phyloP scores from a whole-genome alignment of 2,888 invertebrate genomes.

The Drosophila neotestacea region DNA sequence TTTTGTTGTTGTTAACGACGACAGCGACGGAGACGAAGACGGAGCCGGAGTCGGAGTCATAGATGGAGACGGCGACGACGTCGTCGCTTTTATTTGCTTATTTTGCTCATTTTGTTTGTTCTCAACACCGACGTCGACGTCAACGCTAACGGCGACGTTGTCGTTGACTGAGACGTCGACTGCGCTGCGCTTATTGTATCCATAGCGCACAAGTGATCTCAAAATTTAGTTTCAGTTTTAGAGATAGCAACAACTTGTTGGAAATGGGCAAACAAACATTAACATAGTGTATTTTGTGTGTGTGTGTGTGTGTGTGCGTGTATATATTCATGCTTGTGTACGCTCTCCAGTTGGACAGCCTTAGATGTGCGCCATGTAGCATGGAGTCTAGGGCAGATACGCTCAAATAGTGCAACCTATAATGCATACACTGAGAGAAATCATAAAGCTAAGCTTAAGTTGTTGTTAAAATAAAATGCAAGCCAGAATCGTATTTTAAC shows the following conservation, averaged over 20 bases:
- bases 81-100: slow-evolving; percentile 71
- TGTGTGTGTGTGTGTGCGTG: not conserved
- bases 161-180: slow-evolving; percentile 15
- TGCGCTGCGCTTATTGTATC: slow-evolving; percentile 40
- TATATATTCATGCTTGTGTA: not conserved
- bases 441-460: too few species aligned
- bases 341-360: slow-evolving; percentile 26
- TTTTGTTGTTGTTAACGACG: slow-evolving; percentile 50
- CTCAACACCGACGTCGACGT: slow-evolving; percentile 52
- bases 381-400: slow-evolving; percentile 26
- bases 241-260: slow-evolving; percentile 71
- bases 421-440: slow-evolving; percentile 18
- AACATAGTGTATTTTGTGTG: slow-evolving; percentile 23
- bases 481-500: too few species aligned
- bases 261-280: slow-evolving; percentile 65
- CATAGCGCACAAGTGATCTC: slow-evolving; percentile 45
- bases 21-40: not conserved
- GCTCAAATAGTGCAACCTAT: slow-evolving; percentile 13
- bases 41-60: too few species aligned
- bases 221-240: slow-evolving; percentile 58
- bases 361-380: slow-evolving; percentile 28
- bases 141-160: slow-evolving; percentile 7
- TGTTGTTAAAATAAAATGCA: too few species aligned
- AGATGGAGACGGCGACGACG: slow-evolving; percentile 20
- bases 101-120: slow-evolving; percentile 77